Evolutionary conservation across 2,888 invertebrate species (phyloP).

Genomic region (Tubulanus polymorphus): DNA sequence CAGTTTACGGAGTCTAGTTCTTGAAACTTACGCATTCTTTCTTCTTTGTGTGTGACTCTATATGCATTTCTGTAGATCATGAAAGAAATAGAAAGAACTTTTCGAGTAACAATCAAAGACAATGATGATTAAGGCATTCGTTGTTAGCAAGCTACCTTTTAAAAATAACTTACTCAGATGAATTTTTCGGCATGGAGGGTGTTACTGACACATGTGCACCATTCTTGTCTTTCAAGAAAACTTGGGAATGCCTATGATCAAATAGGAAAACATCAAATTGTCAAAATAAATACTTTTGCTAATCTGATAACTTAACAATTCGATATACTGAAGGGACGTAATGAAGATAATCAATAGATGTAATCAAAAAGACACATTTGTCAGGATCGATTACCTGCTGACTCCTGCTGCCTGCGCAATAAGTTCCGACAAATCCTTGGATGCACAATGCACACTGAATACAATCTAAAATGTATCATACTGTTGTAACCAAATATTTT

Average conservation of each 20-base stretch:
- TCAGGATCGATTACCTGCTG: conserved; percentile 31
- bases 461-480: conserved; percentile 36
- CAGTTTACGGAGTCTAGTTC: too few relatives aligned
- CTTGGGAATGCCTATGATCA: conserved; percentile 32
- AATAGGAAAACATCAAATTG: neutral
- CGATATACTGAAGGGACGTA: too few relatives aligned
- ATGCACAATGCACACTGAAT: conserved; percentile 45
- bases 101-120: too few relatives aligned
- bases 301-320: neutral
- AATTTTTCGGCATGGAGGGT: conserved; percentile 43
- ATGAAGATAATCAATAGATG: conserved; percentile 1
- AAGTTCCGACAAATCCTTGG: conserved; percentile 43
- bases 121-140: too few relatives aligned
- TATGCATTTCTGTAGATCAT: too few relatives aligned
- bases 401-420: conserved; percentile 43
- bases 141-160: too few relatives aligned
- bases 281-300: neutral
- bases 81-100: too few relatives aligned
- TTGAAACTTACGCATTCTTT: too few relatives aligned
- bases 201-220: conserved; percentile 42
- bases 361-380: neutral
- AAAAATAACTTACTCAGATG: conserved; percentile 35
- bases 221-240: conserved; percentile 34
- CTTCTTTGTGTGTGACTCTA: too few relatives aligned
- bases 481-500: too few relatives aligned